Evolutionary conservation across 2,113 vertebrate species (phyloP).

Genomic region (Tiliqua scincoides): DNA sequence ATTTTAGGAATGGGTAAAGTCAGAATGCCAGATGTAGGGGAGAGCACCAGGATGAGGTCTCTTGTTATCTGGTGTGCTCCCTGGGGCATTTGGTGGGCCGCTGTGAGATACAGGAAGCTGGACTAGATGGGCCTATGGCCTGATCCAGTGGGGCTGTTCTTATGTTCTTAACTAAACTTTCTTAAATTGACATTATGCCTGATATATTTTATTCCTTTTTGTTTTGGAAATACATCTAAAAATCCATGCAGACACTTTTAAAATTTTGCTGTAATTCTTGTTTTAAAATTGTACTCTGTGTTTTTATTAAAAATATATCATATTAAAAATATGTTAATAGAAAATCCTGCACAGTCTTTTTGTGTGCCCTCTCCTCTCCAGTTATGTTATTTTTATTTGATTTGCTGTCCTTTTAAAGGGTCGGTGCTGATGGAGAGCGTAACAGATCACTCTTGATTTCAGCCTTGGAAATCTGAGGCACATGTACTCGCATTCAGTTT

Average conservation of each 20-base stretch:
- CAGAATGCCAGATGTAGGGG: no score
- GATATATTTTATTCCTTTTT: background rate
- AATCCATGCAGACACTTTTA: background rate
- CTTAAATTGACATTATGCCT: background rate
- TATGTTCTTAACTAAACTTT: background rate
- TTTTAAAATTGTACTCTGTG: background rate
- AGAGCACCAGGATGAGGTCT: no score
- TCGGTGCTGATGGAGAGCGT: constrained; percentile 37
- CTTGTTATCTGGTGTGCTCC: no score
- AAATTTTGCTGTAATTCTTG: constrained; percentile 16
- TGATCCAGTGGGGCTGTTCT: no score
- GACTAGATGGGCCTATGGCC: no score
- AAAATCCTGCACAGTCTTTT: constrained; percentile 23
- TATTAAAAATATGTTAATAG: constrained; percentile 23
- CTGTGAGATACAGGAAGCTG: no score
- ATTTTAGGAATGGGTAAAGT: no score
- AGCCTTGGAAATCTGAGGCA: constrained; percentile 57
- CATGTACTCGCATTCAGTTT: constrained; percentile 42
- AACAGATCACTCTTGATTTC: constrained; percentile 53
- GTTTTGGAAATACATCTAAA: background rate
- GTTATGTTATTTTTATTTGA: constrained; percentile 30
- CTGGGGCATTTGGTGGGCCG: no score
- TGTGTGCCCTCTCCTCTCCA: background rate
- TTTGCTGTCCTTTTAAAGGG: constrained; percentile 29
- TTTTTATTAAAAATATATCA: background rate